Evolutionary conservation across 2,797 vertebrate genomes (phyloP), one percentile per base, ranked within the genome.

Genomic region (Malacoctenus gilli): DNA sequence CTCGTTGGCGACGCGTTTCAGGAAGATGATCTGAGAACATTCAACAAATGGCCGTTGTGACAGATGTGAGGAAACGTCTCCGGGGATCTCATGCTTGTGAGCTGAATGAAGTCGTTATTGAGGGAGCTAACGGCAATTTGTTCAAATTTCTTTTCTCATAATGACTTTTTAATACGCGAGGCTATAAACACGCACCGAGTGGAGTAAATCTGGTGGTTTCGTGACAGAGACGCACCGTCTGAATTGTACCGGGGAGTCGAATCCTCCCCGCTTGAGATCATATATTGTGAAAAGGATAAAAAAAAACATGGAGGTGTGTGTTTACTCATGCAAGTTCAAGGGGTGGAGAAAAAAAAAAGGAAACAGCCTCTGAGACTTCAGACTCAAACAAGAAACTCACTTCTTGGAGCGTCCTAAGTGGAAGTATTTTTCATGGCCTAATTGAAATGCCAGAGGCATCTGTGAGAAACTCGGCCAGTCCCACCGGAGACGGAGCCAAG

Each of bases 361-460:
- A 21, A 3, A 10, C 9, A 10, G 30, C 11, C 15, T 14, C 10
- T 14, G 4, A 7, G 5, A 39, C 51, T 44, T 34, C 30, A 61
- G 20, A 31, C 21, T 62, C 23, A 30, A 47, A 64, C 46, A 61
- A 44, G 9, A 75, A 70, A 50, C 21, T 44, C 11, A 8, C 16
- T 44, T 10, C 12, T 28, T 28, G 63, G 41, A 18, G 30, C 65
- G 7, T 67, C 36, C 59, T 25, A 48, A 72, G 72, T 67, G 42
- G 34, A 65, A 60, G 52, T 41, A 42, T 66, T 75, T 76, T 37
- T 66, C 48, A 66, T 38, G 48, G 40, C 46, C 82, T 86, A 75
- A 89, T 89, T 90, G 79, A 87, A 75, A 90, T 89, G 80, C 89
- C 28, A 43, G 23, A 31, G 46, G 51, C 63, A 51, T 89, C 70